Base-by-base conservation (phyloP, 2,888 invertebrate genomes). In the Erynnis tages region DNA sequence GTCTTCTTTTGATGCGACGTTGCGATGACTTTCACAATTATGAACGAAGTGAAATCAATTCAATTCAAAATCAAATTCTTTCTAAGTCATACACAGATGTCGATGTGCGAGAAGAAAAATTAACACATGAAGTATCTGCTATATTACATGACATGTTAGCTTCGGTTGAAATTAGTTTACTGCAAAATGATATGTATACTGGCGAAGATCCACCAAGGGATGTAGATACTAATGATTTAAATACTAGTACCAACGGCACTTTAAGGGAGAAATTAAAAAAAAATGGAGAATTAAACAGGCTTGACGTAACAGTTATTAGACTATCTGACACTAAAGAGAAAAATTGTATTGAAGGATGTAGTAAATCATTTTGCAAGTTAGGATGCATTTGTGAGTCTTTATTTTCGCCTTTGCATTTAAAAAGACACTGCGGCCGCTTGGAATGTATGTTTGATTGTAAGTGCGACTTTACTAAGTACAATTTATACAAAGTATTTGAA, bases 361-460 rank as follows among this genome's bases (percentile, higher is more conserved):
- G 55, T 0, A 91, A 93, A 61, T 77, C 82, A 4, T 84, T 74
- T 70, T 94, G 94, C 66, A 73, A 73, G 53, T 73, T 93, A 48
- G 94, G 94, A 2, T 94, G 94, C 68, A 69, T 94, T 29, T 94
- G 94, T 66, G 81, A 86, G 43, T 93, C 93, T 61, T 68, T 94
- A 23, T 68, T 77, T 23, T 82, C 85, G 54, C 73, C 76, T 10
- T 70, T 79, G 50, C 79, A 83, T 16, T 58, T 85, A 25, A 88
- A 82, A 57, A 80, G 88, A 50, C 94, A 94, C 67, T 94, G 94
- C 66, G 91, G 92, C 7, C 86, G 89, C 38, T 65, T 85, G 0
- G 86, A 91, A 43, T 93, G 93, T 65, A 92, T 93, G 91, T 92
- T 93, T 62, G 65, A 72, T 52, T 90, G 90, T 60, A 79, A 74